Percentiles rank a stretch among this genome's conserved stretches.
phyloP scores from a whole-genome alignment of 2,113 vertebrate genomes.

The Pardalotus punctatus region DNA sequence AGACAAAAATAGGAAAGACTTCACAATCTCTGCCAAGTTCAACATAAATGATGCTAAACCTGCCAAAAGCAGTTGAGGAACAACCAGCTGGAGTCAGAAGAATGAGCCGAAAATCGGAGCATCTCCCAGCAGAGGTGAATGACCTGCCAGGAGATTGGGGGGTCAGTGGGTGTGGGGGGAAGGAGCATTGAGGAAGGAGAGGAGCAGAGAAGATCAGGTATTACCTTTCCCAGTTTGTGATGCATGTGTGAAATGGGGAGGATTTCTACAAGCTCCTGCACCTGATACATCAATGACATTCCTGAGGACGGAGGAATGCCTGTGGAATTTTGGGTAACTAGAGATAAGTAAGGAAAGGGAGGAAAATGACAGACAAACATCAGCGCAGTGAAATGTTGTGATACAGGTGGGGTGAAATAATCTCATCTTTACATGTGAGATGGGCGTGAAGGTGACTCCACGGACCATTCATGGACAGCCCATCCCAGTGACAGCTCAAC shows the following conservation, averaged over 20 bases:
- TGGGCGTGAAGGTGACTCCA: neutral
- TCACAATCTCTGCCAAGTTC: neutral
- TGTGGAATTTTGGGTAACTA: neutral
- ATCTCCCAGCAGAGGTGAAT: neutral
- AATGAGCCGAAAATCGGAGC: neutral
- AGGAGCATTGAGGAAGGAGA: neutral
- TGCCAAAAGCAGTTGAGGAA: neutral
- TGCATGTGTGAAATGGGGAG: neutral
- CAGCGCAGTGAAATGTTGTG: neutral
- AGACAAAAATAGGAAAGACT: neutral
- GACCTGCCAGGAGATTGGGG: neutral
- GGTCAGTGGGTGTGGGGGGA: accelerated
- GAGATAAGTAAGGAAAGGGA: neutral
- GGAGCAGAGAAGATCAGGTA: neutral
- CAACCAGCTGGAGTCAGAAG: neutral
- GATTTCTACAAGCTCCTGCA: neutral
- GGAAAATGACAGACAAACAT: neutral
- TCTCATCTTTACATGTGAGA: neutral
- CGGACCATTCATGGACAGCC: neutral
- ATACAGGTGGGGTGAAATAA: neutral
- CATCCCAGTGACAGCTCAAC: neutral
- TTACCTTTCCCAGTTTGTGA: neutral
- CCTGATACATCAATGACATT: neutral
- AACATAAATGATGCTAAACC: neutral
- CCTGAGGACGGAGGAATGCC: neutral